Conservation (phyloP, 2,797 vertebrate genomes). For the Syndactyla subalaris region DNA sequence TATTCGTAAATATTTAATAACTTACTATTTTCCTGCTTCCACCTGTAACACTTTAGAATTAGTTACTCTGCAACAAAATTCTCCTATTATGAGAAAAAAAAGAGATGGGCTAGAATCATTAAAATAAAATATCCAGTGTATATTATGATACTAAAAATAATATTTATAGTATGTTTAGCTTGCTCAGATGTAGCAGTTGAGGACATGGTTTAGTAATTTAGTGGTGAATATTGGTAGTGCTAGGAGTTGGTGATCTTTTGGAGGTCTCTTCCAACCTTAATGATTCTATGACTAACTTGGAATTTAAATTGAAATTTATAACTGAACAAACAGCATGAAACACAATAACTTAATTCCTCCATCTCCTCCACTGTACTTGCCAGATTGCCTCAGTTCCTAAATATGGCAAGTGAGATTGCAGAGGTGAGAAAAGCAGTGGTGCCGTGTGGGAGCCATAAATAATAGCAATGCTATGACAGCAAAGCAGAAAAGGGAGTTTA, state of each 20-base stretch:
- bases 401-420: background rate
- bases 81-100: background rate
- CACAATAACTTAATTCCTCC: background rate
- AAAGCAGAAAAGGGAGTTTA: background rate
- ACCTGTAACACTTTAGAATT: background rate
- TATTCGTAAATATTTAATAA: background rate
- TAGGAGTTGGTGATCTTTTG: background rate
- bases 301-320: background rate
- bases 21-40: background rate
- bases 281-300: background rate
- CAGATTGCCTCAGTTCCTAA: slow-evolving; percentile 27
- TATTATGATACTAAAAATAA: background rate
- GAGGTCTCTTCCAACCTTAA: background rate
- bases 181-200: background rate
- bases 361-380: background rate
- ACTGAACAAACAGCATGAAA: background rate
- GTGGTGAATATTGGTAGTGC: background rate
- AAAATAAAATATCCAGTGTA: background rate
- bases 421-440: slow-evolving; percentile 6
- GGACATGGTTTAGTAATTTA: background rate
- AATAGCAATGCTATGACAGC: background rate
- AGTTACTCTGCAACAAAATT: background rate
- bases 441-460: slow-evolving; percentile 14
- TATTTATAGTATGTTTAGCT: background rate
- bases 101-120: background rate